Evolutionary conservation across 1,140 invertebrate genomes (phyloP).

Genomic region (Zaprionus africanus): DNA sequence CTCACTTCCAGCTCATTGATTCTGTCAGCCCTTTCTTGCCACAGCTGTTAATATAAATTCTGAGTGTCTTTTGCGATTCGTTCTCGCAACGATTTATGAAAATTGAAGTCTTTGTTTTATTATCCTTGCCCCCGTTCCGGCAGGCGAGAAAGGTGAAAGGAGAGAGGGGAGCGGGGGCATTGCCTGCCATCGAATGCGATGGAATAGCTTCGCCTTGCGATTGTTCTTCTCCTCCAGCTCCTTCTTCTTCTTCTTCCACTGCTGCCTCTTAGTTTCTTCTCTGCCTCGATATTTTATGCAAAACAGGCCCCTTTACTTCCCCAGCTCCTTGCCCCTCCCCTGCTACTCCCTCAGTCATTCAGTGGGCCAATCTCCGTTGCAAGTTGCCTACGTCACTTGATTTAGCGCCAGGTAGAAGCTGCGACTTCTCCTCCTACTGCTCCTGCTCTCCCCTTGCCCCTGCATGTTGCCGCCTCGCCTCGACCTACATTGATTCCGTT

Average conservation of each 20-base stretch:
- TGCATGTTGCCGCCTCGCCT: background rate
- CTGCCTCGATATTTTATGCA: conserved; percentile 71
- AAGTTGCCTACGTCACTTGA: conserved; percentile 27
- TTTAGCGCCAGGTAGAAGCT: conserved; percentile 25
- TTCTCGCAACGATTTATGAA: conserved; percentile 73
- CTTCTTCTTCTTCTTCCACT: background rate
- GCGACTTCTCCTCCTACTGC: conserved; percentile 5
- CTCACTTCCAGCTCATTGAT: conserved; percentile 41
- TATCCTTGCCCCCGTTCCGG: conserved; percentile 37
- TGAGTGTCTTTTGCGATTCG: conserved; percentile 42
- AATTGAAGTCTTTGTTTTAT: conserved; percentile 80
- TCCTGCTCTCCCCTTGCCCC: background rate
- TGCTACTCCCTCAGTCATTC: background rate
- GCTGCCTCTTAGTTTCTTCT: conserved; percentile 26
- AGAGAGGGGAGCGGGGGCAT: no score
- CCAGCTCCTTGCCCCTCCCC: no score
- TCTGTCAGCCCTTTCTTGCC: conserved; percentile 45
- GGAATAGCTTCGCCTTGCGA: conserved; percentile 1
- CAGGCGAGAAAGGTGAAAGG: background rate
- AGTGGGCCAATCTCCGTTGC: conserved; percentile 18
- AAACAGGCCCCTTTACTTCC: conserved; percentile 34
- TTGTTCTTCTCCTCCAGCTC: background rate
- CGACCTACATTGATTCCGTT: conserved; percentile 39
- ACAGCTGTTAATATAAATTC: conserved; percentile 75
- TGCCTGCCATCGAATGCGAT: background rate